Evolutionary conservation across 2,888 invertebrate species (phyloP).

Genomic region (Cataglyphis livida): DNA sequence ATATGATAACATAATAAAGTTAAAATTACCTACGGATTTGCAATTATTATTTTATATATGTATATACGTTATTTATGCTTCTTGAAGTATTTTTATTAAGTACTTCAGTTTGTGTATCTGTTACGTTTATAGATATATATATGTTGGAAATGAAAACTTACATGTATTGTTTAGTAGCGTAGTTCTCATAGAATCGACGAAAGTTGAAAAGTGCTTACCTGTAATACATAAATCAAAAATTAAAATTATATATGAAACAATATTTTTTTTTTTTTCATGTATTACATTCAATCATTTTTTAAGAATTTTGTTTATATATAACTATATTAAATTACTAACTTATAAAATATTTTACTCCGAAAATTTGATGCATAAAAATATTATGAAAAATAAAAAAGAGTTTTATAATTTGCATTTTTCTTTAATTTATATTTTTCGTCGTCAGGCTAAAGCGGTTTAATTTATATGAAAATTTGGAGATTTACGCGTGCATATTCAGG

Average conservation of each 20-base stretch:
- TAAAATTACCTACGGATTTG: not conserved
- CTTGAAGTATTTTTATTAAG: not conserved
- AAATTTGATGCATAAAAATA: not conserved
- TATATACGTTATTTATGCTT: not conserved
- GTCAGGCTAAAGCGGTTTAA: not conserved
- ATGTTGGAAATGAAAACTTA: constrained; percentile 40
- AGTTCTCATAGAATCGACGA: not conserved
- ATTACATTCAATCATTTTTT: not conserved
- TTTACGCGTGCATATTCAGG: constrained; percentile 11
- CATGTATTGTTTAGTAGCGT: constrained; percentile 10
- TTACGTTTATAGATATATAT: too few relatives aligned
- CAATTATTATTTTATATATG: not conserved
- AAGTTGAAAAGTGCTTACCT: constrained; percentile 55
- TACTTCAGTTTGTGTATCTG: not conserved
- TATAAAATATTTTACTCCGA: not conserved
- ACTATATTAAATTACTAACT: not conserved
- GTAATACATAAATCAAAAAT: constrained; percentile 44
- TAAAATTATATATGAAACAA: not conserved
- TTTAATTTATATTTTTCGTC: not conserved
- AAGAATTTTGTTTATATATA: constrained; percentile 2
- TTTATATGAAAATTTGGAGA: not conserved
- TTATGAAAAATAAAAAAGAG: not conserved
- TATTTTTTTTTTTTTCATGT: not conserved
- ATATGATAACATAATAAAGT: not conserved
- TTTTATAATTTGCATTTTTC: not conserved